Evolutionary conservation across 2,113 vertebrate genomes (phyloP).

Genomic region (Haplotaxodon microlepis): DNA sequence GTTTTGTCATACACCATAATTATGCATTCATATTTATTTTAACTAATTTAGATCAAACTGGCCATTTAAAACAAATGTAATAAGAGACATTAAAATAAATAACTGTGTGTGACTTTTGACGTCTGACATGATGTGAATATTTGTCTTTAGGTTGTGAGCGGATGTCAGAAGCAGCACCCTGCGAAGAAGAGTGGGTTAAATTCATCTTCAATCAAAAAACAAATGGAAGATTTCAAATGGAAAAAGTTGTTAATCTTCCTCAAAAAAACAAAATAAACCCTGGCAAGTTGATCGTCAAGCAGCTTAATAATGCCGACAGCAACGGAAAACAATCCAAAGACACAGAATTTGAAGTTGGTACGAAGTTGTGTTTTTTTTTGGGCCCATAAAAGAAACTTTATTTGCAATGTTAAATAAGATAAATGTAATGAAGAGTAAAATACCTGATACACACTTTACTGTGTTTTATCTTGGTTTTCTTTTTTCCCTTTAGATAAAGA

Average conservation of each 20-base stretch:
- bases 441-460: not conserved
- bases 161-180: not conserved
- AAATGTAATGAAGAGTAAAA: not conserved
- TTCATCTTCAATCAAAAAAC: not conserved
- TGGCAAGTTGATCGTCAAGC: not conserved
- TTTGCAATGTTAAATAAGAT: not conserved
- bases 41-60: not conserved
- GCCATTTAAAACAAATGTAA: not conserved
- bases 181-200: not conserved
- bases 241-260: not conserved
- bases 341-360: not conserved
- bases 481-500: not conserved
- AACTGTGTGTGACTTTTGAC: not conserved
- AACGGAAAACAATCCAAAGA: not conserved
- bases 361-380: rapidly evolving
- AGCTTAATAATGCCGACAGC: not conserved
- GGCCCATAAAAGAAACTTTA: not conserved
- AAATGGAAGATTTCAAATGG: not conserved
- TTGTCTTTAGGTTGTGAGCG: not conserved
- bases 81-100: too few species aligned
- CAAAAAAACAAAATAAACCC: not conserved
- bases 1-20: not conserved
- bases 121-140: not conserved
- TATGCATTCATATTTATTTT: not conserved
- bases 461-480: not conserved